Percentiles rank a stretch among this genome's conserved stretches.
These are phyloP conservation scores for Atherinosoma microstoma DNA, from an alignment of 2,797 vertebrate species.

Conservation along the genomic window DNA sequence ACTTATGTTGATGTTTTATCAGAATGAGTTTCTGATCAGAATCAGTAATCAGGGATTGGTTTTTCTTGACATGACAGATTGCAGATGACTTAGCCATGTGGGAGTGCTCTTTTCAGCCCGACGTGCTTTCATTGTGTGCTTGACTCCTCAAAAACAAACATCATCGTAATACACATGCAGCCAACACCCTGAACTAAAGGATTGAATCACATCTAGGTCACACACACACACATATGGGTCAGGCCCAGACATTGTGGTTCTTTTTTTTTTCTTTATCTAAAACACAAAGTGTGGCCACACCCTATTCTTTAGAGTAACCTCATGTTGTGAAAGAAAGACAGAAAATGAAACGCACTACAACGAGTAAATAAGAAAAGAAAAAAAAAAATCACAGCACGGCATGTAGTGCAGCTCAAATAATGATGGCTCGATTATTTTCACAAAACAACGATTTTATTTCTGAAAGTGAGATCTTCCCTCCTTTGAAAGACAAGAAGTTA, in stretches of 20 bases:
- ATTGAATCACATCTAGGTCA: slow-evolving; percentile 71
- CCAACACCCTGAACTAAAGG: slow-evolving; percentile 71
- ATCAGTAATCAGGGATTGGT: slow-evolving; percentile 33
- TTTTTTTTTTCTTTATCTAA: slow-evolving; percentile 22
- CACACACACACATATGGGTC: slow-evolving; percentile 61
- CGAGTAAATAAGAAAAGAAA: too few relatives aligned
- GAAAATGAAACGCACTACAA: background rate
- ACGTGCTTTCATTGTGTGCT: slow-evolving; percentile 37
- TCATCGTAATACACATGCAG: slow-evolving; percentile 45
- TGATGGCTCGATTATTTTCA: background rate
- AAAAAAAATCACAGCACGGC: background rate
- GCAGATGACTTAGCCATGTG: slow-evolving; percentile 32
- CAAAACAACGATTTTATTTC: background rate
- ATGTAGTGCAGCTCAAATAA: background rate
- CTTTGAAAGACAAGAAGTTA: background rate
- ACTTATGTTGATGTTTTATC: background rate
- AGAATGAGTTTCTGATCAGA: slow-evolving; percentile 11
- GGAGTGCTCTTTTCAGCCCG: slow-evolving; percentile 35
- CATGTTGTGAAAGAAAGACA: slow-evolving; percentile 41
- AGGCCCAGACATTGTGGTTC: slow-evolving; percentile 51
- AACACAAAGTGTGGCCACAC: slow-evolving; percentile 58
- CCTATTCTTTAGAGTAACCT: slow-evolving; percentile 53
- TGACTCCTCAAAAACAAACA: slow-evolving; percentile 54
- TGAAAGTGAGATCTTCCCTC: background rate
- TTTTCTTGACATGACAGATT: slow-evolving; percentile 44